Percentiles rank a stretch among this genome's conserved stretches.
These are phyloP conservation scores for Drosophila yooni DNA, from an alignment of 2,888 invertebrate genomes.

Conservation along the genomic window DNA sequence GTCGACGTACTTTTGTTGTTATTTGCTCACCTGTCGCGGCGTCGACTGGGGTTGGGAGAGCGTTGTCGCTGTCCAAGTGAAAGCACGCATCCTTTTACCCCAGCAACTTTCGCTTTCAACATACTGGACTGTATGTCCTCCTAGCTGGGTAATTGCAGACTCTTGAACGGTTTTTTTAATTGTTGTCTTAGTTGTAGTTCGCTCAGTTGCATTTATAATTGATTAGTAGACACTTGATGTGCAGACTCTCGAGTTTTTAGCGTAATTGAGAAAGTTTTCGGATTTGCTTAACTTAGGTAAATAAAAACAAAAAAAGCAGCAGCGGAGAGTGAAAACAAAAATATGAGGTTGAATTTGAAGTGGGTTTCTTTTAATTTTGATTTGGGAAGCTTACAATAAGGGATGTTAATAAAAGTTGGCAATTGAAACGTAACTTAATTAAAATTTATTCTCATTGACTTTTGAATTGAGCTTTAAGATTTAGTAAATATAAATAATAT, in stretches of 20 bases:
- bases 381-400: background rate
- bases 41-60: background rate
- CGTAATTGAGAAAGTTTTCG: conserved; percentile 51
- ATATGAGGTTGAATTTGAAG: background rate
- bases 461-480: background rate
- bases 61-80: conserved; percentile 26
- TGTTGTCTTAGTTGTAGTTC: conserved; percentile 36
- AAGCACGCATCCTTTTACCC: conserved; percentile 25
- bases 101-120: conserved; percentile 47
- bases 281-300: conserved; percentile 6
- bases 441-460: background rate
- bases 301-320: background rate
- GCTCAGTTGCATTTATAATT: conserved; percentile 54
- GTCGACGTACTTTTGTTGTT: conserved; percentile 44
- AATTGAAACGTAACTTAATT: background rate
- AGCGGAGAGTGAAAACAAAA: conserved; percentile 2
- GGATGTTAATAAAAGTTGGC: background rate
- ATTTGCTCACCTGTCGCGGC: conserved; percentile 44
- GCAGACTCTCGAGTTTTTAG: conserved; percentile 23
- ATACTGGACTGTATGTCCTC: background rate
- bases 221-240: conserved; percentile 41
- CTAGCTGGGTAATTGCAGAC: conserved; percentile 37
- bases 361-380: background rate
- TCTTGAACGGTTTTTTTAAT: conserved; percentile 24
- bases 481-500: background rate